phyloP scores from a whole-genome alignment of 2,888 invertebrate species.

The Laspeyria flexula region DNA sequence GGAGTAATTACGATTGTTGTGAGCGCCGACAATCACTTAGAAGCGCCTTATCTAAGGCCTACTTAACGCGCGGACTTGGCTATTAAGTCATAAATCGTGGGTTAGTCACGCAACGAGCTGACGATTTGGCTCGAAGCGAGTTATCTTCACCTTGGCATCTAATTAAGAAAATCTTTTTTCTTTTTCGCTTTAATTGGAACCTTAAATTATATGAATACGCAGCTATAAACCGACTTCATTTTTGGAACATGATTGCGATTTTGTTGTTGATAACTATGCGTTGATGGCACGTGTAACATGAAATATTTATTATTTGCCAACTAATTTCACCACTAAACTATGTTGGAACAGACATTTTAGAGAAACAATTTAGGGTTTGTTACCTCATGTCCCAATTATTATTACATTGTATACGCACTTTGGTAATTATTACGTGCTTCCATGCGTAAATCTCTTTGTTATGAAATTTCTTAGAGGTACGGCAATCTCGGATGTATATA shows the following conservation, averaged over 20 bases:
- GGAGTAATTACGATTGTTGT: constrained; percentile 86
- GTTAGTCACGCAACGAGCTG: constrained; percentile 80
- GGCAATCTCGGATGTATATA: background rate
- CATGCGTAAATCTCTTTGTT: constrained; percentile 30
- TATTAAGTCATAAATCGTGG: constrained; percentile 85
- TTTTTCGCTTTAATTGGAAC: constrained; percentile 53
- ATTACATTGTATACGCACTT: constrained; percentile 22
- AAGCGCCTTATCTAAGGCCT: constrained; percentile 84
- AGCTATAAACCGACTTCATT: constrained; percentile 43
- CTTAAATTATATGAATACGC: constrained; percentile 54
- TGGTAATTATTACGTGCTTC: constrained; percentile 28
- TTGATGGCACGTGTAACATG: constrained; percentile 31
- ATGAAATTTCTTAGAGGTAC: constrained; percentile 18
- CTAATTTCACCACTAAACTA: constrained; percentile 21
- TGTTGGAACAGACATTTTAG: constrained; percentile 19
- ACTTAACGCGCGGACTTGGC: constrained; percentile 81
- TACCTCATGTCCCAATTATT: constrained; percentile 16
- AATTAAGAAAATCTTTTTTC: constrained; percentile 71
- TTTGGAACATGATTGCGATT: constrained; percentile 38
- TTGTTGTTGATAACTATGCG: constrained; percentile 25
- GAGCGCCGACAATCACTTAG: constrained; percentile 86
- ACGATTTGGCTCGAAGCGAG: constrained; percentile 76
- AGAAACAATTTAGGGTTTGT: constrained; percentile 17
- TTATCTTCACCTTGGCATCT: constrained; percentile 78
- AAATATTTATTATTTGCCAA: constrained; percentile 29